Conservation (phyloP, 1,140 invertebrate species). For the Drosophila nannoptera region DNA sequence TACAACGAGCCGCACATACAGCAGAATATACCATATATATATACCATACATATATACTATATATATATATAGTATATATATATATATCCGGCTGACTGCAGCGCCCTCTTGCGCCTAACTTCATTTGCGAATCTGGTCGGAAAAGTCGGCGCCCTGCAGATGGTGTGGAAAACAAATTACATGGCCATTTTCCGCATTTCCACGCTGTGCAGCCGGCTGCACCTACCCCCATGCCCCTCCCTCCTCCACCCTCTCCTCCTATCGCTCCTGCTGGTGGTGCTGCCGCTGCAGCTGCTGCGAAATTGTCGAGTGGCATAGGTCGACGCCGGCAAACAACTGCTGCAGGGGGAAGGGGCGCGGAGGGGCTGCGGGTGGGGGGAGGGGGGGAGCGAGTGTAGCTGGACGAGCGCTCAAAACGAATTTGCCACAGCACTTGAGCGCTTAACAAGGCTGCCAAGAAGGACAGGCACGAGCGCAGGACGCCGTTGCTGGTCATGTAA, state of each 20-base stretch:
- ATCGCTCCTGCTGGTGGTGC: background rate
- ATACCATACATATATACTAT: background rate
- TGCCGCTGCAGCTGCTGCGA: slow-evolving; percentile 15
- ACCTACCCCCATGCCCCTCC: no score
- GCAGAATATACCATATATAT: no score
- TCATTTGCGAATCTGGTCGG: background rate
- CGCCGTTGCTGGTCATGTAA: slow-evolving; percentile 38
- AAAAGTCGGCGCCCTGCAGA: slow-evolving; percentile 14
- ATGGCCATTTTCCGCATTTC: slow-evolving; percentile 62
- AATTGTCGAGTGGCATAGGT: slow-evolving; percentile 39
- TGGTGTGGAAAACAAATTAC: slow-evolving; percentile 58
- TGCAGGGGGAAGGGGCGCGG: background rate
- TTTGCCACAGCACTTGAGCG: slow-evolving; percentile 77
- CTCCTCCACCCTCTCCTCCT: no score
- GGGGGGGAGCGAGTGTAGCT: slow-evolving; percentile 14
- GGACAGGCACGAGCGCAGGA: slow-evolving; percentile 19
- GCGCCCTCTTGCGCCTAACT: no score
- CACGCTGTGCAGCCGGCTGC: slow-evolving; percentile 3
- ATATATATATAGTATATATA: background rate
- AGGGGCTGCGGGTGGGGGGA: background rate
- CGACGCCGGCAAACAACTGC: slow-evolving; percentile 16
- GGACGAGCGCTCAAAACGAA: slow-evolving; percentile 71
- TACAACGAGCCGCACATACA: no score
- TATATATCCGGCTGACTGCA: background rate
- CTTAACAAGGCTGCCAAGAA: slow-evolving; percentile 60